These are phyloP conservation scores for Teleiodes luculella DNA, from an alignment of 2,888 invertebrate species.

Conservation along the genomic window DNA sequence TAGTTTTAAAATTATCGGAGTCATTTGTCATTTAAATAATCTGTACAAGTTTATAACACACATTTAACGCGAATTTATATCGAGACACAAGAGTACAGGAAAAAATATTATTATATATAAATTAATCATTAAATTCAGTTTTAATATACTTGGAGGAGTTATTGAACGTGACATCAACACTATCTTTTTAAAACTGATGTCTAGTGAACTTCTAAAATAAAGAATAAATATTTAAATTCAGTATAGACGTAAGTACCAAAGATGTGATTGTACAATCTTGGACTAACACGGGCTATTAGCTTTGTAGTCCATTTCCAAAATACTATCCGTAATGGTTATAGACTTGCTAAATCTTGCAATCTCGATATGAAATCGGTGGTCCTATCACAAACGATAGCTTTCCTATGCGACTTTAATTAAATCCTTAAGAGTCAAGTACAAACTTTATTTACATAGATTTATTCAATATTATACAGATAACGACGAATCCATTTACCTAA, in stretches of 20 bases:
- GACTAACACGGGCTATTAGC: no score
- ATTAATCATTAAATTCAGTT: background rate
- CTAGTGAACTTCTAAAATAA: no score
- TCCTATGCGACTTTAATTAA: conserved; percentile 35
- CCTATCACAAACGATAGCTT: conserved; percentile 6
- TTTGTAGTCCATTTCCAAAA: no score
- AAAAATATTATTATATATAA: background rate
- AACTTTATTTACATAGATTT: conserved; percentile 62
- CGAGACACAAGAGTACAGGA: background rate
- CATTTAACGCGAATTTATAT: background rate
- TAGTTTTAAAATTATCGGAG: conserved; percentile 11
- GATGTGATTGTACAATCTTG: no score
- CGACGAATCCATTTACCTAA: conserved; percentile 48
- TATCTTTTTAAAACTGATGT: no score
- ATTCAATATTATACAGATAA: conserved; percentile 50
- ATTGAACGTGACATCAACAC: no score
- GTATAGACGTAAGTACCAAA: no score
- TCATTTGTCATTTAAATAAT: conserved; percentile 14
- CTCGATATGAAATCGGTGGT: background rate
- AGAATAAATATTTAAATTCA: no score
- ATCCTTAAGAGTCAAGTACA: conserved; percentile 54
- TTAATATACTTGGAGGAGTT: no score
- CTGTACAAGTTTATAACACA: conserved; percentile 17
- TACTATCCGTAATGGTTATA: no score
- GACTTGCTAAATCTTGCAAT: background rate